These are phyloP conservation scores for Perodicticus potto DNA, from an alignment of 2,797 vertebrate species.

Conservation along the genomic window DNA sequence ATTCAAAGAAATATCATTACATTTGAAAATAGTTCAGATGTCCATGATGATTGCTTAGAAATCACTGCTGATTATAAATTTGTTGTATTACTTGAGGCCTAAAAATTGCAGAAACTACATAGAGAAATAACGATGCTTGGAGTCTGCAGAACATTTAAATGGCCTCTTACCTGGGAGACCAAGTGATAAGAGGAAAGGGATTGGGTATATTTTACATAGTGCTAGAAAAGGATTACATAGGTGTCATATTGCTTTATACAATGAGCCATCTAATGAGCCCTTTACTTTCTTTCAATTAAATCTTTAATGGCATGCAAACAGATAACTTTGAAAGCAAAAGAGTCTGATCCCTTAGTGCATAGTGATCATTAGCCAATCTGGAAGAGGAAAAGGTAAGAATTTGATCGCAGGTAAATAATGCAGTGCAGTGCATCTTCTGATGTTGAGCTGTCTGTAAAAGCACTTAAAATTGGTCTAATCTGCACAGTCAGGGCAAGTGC, in stretches of 20 bases:
- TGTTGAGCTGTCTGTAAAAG: background rate
- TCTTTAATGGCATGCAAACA: background rate
- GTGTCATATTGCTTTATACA: background rate
- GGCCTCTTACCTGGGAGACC: background rate
- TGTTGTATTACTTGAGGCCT: background rate
- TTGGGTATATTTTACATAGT: constrained; percentile 24
- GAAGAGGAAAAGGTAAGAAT: constrained; percentile 29
- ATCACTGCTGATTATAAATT: constrained; percentile 36
- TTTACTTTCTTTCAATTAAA: constrained; percentile 37
- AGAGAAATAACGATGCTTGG: background rate
- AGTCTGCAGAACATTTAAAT: constrained; percentile 18
- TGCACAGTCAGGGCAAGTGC: background rate
- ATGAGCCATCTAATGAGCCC: background rate
- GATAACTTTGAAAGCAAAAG: background rate
- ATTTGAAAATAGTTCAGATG: constrained; percentile 34
- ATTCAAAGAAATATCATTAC: background rate
- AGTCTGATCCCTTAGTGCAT: background rate
- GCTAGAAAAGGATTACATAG: background rate
- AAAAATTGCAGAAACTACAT: constrained; percentile 31
- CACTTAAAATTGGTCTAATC: constrained; percentile 7
- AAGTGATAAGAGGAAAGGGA: background rate
- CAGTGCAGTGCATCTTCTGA: background rate
- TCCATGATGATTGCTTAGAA: constrained; percentile 25
- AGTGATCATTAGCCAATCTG: background rate
- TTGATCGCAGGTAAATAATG: background rate